A percentile compares a stretch with the other conserved stretches of the same genome.
phyloP scores from a whole-genome alignment of 2,797 vertebrate genomes.

The Spea hammondii region DNA sequence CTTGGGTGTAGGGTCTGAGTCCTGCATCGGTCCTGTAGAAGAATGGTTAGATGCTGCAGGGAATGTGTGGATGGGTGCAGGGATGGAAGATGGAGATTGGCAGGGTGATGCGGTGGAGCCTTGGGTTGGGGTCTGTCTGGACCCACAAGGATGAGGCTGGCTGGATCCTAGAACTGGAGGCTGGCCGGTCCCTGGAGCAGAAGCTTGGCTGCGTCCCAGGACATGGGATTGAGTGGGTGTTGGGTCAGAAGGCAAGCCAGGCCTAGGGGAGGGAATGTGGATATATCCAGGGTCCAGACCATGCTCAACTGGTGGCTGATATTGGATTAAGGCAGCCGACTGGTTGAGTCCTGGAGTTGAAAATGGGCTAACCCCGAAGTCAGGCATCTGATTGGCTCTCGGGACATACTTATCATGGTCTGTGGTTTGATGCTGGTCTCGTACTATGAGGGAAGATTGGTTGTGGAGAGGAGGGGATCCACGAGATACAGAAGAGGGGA shows the following conservation, averaged over 20 bases:
- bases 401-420: not conserved
- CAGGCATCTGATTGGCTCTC: not conserved
- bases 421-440: not conserved
- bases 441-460: not conserved
- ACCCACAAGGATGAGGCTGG: not conserved
- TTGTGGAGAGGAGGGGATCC: not conserved
- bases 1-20: not conserved
- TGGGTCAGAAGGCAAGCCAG: not conserved
- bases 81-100: not conserved
- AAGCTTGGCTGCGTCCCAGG: not conserved
- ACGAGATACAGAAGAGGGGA: not conserved
- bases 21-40: not conserved
- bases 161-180: not conserved
- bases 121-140: not conserved
- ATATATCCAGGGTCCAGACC: not conserved
- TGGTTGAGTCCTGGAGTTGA: not conserved
- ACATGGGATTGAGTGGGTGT: not conserved
- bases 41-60: not conserved
- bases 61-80: not conserved
- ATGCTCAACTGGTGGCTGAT: conserved; percentile 6
- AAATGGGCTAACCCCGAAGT: not conserved
- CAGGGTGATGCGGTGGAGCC: not conserved
- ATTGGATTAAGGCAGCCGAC: not conserved
- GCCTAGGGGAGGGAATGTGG: not conserved
- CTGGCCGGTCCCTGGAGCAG: not conserved